These are phyloP conservation scores for Drosophila mimica DNA, from an alignment of 2,888 invertebrate genomes.

Conservation along the genomic window DNA sequence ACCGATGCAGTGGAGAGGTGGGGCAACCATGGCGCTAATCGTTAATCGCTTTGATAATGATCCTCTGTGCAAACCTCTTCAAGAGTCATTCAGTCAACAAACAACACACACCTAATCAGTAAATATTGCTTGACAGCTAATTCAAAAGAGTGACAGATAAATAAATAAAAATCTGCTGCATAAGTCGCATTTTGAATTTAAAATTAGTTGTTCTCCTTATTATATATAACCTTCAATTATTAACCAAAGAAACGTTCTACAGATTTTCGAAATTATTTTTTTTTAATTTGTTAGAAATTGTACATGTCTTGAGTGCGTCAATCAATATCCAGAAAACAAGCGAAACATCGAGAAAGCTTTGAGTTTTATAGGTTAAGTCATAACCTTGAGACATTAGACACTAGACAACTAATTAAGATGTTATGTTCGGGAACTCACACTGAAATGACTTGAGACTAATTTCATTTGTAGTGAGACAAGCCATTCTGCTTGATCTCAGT, in stretches of 20 bases:
- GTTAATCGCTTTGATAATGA: constrained; percentile 47
- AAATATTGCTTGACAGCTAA: not conserved
- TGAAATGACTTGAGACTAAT: not conserved
- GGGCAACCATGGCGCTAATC: constrained; percentile 63
- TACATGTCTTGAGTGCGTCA: not conserved
- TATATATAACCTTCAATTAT: not conserved
- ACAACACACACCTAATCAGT: constrained; percentile 16
- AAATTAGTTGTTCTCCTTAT: not conserved
- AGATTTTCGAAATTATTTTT: not conserved
- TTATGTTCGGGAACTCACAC: not conserved
- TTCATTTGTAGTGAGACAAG: constrained; percentile 15
- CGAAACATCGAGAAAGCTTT: not conserved
- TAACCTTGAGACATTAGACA: not conserved
- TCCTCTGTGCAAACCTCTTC: constrained; percentile 20
- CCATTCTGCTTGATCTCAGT: not conserved
- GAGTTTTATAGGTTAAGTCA: not conserved
- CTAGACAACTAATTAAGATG: constrained; percentile 4
- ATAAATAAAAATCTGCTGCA: not conserved
- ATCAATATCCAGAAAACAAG: not conserved
- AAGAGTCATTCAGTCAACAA: constrained; percentile 19
- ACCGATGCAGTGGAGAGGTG: not conserved
- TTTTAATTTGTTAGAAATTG: not conserved
- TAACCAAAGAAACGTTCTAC: not conserved
- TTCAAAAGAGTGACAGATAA: not conserved
- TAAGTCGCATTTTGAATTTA: not conserved